A percentile compares a stretch with the other conserved stretches of the same genome.
Conservation (phyloP, 2,797 vertebrate genomes). For the Clamator glandarius region DNA sequence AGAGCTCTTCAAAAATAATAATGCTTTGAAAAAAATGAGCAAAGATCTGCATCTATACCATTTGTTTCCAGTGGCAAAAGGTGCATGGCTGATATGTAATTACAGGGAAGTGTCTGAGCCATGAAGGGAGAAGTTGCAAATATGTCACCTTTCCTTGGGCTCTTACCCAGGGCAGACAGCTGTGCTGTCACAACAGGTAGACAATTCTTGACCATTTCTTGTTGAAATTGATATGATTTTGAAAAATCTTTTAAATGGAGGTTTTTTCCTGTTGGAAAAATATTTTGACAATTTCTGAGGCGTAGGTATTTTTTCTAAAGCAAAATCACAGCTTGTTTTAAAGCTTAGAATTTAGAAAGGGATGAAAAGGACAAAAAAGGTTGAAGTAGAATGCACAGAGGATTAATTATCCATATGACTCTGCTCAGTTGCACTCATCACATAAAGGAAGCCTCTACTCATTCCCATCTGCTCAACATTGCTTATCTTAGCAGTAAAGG, state of each 20-base stretch:
- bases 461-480: not conserved
- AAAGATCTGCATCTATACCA: slow-evolving; percentile 17
- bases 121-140: not conserved
- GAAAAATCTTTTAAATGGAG: not conserved
- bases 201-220: not conserved
- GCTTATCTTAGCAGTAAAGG: not conserved
- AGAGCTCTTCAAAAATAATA: slow-evolving; percentile 59
- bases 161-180: not conserved
- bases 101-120: not conserved
- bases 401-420: not conserved
- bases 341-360: not conserved
- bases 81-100: not conserved
- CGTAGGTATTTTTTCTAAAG: not conserved
- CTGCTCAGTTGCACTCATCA: not conserved
- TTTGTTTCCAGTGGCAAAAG: slow-evolving; percentile 40
- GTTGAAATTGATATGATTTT: not conserved
- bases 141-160: not conserved
- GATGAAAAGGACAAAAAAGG: not conserved
- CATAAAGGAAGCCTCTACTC: not conserved
- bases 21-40: slow-evolving; percentile 50
- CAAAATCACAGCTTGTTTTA: not conserved
- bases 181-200: not conserved
- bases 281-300: not conserved
- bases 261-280: not conserved
- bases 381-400: not conserved